Base-by-base conservation (phyloP, 2,888 invertebrate species). In the Polyommatus iphigenia region DNA sequence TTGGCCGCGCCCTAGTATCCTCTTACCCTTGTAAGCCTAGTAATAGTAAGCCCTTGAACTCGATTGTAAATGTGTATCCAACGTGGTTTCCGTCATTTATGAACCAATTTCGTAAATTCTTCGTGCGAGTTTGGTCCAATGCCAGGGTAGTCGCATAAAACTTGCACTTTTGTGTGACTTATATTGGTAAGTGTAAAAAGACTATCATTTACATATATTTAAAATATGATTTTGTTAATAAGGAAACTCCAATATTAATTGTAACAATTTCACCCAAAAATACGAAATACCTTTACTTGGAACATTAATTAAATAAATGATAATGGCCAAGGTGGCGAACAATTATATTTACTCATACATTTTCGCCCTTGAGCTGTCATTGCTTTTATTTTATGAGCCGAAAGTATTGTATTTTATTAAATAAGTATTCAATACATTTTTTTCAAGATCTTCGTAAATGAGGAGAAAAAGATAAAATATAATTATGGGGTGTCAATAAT, bases 71-170 rank as follows among this genome's bases (percentile, higher is more conserved):
- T 67, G 4, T 67, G 62, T 67, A 67, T 67, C 24, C 24, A 67
- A 67, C 62, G 62, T 24, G 20, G 62, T 24, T 29, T 67, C 62
- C 62, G 62, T 29, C 62, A 67, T 29, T 24, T 67, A 24, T 67
- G 5, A 24, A 13, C 24, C 62, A 24, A 67, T 67, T 67, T 29
- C 62, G 62, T 67, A 67, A 67, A 67, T 67, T 67, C 62, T 67
- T 67, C 24, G 62, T 24, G 24, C 62, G 13, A 67, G 24, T 24
- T 67, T 67, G 62, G 62, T 67, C 10, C 62, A 67, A 29, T 24
- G 62, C 62, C 62, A 67, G 62, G 24, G 62, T 15, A 24, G 13
- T 67, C 29, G 4, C 29, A 67, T 67, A 67, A 59, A 67, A 67
- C 62, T 29, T 67, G 13, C 15, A 67, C 4, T 13, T 13, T 4